A percentile compares a stretch with the other conserved stretches of the same genome.
phyloP scores from a whole-genome alignment of 2,113 vertebrate species.

The Sebastes fasciatus region DNA sequence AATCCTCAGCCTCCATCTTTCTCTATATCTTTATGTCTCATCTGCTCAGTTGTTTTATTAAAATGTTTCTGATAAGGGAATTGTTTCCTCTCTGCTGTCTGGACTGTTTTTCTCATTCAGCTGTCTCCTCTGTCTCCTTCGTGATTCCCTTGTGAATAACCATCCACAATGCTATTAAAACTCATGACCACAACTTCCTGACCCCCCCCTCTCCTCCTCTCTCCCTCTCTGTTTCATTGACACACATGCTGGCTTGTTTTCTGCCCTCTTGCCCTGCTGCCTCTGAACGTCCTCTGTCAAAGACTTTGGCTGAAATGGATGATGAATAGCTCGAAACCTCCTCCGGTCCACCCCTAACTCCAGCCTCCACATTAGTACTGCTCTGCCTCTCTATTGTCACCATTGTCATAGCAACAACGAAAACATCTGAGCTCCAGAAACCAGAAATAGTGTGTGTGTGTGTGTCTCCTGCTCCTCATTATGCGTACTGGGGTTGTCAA shows the following conservation, averaged over 20 bases:
- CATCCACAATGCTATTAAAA: conserved; percentile 56
- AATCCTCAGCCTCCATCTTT: conserved; percentile 18
- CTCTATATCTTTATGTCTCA: conserved; percentile 1
- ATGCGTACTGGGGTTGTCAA: conserved; percentile 24
- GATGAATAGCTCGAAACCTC: conserved; percentile 57
- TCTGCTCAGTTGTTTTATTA: conserved; percentile 17
- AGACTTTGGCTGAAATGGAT: conserved; percentile 26
- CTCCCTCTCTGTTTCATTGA: conserved; percentile 11
- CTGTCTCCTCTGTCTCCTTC: not conserved
- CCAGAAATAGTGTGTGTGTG: conserved; percentile 60
- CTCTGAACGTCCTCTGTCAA: conserved; percentile 52
- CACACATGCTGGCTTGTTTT: conserved; percentile 63
- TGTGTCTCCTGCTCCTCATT: conserved; percentile 36
- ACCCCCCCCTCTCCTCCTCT: not conserved
- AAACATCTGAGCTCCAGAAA: conserved; percentile 69
- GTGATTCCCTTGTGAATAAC: conserved; percentile 12
- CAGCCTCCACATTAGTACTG: conserved; percentile 39
- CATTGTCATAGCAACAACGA: conserved; percentile 78
- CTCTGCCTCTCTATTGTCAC: conserved; percentile 70
- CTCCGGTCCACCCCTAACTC: conserved; percentile 24
- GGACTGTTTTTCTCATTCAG: conserved; percentile 29
- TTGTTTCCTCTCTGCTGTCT: conserved; percentile 14
- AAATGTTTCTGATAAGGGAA: conserved; percentile 12
- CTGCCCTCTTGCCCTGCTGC: conserved; percentile 50
- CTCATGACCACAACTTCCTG: conserved; percentile 68